Conservation (phyloP, 2,113 vertebrate species). For the Eclectus roratus region DNA sequence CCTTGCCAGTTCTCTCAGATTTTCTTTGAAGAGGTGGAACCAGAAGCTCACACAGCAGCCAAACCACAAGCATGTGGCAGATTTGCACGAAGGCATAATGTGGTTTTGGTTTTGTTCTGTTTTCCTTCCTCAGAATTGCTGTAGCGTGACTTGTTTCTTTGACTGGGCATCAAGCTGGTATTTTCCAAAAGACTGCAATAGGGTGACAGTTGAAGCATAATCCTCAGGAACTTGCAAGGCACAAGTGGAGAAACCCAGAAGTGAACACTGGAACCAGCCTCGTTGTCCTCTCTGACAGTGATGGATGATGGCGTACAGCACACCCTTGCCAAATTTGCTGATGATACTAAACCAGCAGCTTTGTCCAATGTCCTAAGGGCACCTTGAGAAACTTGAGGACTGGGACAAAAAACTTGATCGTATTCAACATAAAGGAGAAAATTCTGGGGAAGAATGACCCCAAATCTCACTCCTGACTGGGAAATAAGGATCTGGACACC, state of each 20-base stretch:
- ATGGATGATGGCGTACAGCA: not conserved
- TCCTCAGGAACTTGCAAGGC: not conserved
- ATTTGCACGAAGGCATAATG: not conserved
- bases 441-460: not conserved
- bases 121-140: not conserved
- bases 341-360: not conserved
- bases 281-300: not conserved
- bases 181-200: not conserved
- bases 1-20: not conserved
- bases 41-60: fast-evolving
- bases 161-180: not conserved
- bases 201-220: not conserved
- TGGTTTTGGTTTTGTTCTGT: not conserved
- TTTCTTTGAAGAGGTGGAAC: not conserved
- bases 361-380: not conserved
- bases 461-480: not conserved
- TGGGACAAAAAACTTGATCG: not conserved
- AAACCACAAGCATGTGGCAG: not conserved
- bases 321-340: not conserved
- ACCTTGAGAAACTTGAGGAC: not conserved
- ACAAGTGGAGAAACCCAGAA: not conserved
- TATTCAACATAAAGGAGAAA: not conserved
- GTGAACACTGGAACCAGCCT: not conserved
- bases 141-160: not conserved
- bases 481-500: not conserved